phyloP scores from a whole-genome alignment of 1,140 invertebrate species.

The Brachionus paranguensis region DNA sequence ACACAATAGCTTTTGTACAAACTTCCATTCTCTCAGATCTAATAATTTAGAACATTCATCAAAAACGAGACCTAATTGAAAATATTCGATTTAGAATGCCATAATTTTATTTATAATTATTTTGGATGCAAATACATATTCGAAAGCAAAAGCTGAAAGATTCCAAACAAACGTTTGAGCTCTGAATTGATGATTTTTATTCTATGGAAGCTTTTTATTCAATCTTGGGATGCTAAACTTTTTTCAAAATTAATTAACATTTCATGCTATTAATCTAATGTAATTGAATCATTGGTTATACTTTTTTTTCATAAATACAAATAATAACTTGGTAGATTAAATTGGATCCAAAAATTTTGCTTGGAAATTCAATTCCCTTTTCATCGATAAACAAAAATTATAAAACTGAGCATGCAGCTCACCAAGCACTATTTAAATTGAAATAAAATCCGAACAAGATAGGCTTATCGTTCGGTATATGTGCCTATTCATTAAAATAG shows the following conservation, averaged over 20 bases:
- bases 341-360: not conserved
- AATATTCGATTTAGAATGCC: not conserved
- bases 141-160: not conserved
- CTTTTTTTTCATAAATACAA: not conserved
- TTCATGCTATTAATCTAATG: not conserved
- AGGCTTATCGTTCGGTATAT: not conserved
- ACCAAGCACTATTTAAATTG: not conserved
- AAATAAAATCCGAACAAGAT: not conserved
- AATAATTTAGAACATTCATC: not conserved
- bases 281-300: not conserved
- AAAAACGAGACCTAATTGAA: not conserved
- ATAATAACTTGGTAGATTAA: not conserved
- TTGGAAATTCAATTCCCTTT: not conserved
- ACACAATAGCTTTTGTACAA: not conserved
- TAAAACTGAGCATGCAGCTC: not conserved
- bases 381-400: not conserved
- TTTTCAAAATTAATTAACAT: not conserved
- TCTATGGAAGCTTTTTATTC: not conserved
- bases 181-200: not conserved
- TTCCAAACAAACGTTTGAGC: not conserved
- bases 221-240: not conserved
- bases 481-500: not conserved
- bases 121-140: not conserved
- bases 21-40: not conserved
- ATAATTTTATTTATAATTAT: not conserved